Base-by-base conservation (phyloP, 1,140 invertebrate genomes). In the Aricia agestis region DNA sequence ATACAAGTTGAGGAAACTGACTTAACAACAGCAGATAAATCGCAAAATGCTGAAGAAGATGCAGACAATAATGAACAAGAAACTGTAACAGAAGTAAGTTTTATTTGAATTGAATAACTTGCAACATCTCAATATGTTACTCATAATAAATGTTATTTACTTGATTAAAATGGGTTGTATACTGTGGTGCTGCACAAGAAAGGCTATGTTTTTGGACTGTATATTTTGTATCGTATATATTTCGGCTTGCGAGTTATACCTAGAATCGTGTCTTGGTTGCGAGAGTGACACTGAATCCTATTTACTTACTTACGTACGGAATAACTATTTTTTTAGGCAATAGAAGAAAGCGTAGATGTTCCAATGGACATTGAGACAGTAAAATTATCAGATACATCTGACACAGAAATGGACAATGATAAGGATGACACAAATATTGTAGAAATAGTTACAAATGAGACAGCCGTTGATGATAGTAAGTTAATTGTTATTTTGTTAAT, bases 351-450 rank as follows among this genome's bases (percentile, higher is more conserved):
- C n/a, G 18, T 32, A 1, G 45, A 70, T 25, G 58, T 17, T 18
- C 63, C 25, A 17, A 68, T 71, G 58, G 73, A 74, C 2, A 61
- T 74, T 13, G 73, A 77, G 19, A 73, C 75, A 2, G 69, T 80
- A 1, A 80, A 78, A 45, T 52, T 76, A 10, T 77, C 76, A 4
- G 78, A 78, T 31, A 74, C 70, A 9, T 72, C 72, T 10, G 76
- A 78, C 7, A 71, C 65, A 6, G 74, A 80, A n/a, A 57, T 15
- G 32, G 18, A 18, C 25, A 72, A 13, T 66, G 57, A 58, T n/a
- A 61, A 65, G 42, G 52, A 67, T 58, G 58, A 36, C 58, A 69
- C 17, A 31, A 25, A 42, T 67, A 4, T 13, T 52, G 45, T 52
- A 4, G 45, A 52, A 52, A 52, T 52, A 1, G 45, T 15, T 3